These are phyloP conservation scores for Chironex yamaguchii DNA, from an alignment of 30 jellyfish, hydroid and myxozoan species.

Conservation along the genomic window DNA sequence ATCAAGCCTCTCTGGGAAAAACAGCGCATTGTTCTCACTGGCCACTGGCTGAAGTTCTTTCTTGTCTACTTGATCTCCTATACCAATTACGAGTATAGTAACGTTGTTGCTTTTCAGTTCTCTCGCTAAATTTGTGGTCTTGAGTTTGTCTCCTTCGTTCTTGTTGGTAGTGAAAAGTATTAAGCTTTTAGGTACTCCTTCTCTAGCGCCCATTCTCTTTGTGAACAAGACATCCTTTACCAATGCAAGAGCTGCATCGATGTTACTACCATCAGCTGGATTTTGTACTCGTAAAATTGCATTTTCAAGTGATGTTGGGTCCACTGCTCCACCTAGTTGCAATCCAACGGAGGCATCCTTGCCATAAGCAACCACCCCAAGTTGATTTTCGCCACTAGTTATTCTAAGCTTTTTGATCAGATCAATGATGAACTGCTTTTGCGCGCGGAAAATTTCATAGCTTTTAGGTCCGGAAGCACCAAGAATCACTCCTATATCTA, in stretches of 20 bases:
- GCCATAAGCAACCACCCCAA: slow-evolving; percentile 72
- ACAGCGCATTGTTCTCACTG: neutral
- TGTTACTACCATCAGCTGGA: slow-evolving; percentile 39
- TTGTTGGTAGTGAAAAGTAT: slow-evolving; percentile 52
- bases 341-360: slow-evolving; percentile 26
- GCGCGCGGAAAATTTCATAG: slow-evolving; percentile 38
- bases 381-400: slow-evolving; percentile 8
- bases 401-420: slow-evolving; percentile 40
- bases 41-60: slow-evolving; percentile 20
- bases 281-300: slow-evolving; percentile 9
- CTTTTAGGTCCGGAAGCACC: slow-evolving; percentile 70
- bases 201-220: slow-evolving; percentile 63
- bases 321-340: slow-evolving; percentile 38
- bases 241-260: slow-evolving; percentile 45
- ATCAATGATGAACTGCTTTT: slow-evolving; percentile 30
- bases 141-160: slow-evolving; percentile 21
- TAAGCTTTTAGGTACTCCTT: slow-evolving; percentile 49
- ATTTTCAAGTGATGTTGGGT: neutral
- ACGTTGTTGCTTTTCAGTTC: slow-evolving; percentile 29
- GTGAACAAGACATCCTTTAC: slow-evolving; percentile 41
- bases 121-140: neutral
- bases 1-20: slow-evolving; percentile 39
- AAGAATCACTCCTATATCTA: slow-evolving; percentile 57
- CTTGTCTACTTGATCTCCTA: slow-evolving; percentile 39
- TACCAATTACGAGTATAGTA: slow-evolving; percentile 60